Conservation (phyloP, 2,888 invertebrate genomes). For the Tenthredo scrophulariae region DNA sequence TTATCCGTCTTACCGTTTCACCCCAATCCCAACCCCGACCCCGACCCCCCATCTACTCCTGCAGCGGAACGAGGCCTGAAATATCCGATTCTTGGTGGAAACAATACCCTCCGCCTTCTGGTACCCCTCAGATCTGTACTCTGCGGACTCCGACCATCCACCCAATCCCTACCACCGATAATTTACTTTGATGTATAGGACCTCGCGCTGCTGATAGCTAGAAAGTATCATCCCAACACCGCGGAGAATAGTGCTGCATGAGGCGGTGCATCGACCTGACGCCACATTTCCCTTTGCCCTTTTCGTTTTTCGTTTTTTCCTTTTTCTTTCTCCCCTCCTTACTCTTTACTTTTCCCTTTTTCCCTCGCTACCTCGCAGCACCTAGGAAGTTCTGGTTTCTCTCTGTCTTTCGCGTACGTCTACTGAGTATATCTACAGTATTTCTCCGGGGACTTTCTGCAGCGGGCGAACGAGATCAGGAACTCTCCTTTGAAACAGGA, state of each 20-base stretch:
- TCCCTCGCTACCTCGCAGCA: slow-evolving; percentile 31
- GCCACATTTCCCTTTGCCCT: slow-evolving; percentile 32
- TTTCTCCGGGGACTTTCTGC: slow-evolving; percentile 67
- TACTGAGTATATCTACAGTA: slow-evolving; percentile 61
- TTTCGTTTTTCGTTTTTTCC: not conserved
- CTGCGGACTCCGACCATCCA: not conserved
- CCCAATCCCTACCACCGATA: slow-evolving; percentile 2
- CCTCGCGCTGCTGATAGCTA: slow-evolving; percentile 7
- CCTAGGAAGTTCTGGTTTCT: slow-evolving; percentile 53
- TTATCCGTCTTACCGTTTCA: slow-evolving; percentile 40
- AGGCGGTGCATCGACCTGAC: slow-evolving; percentile 34
- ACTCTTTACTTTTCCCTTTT: not conserved
- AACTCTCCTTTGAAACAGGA: slow-evolving; percentile 61
- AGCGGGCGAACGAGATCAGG: slow-evolving; percentile 56
- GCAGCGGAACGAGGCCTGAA: not conserved
- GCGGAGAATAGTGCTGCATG: slow-evolving; percentile 16
- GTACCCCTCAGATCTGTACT: slow-evolving; percentile 5
- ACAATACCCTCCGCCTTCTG: slow-evolving; percentile 13
- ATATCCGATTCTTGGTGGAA: not conserved
- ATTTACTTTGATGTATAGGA: slow-evolving; percentile 35
- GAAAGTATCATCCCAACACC: not conserved
- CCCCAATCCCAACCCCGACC: not conserved
- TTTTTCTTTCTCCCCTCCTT: slow-evolving; percentile 17
- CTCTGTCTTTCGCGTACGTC: slow-evolving; percentile 61
- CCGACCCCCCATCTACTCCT: not conserved